phyloP scores from a whole-genome alignment of 2,113 vertebrate genomes.

The Poicephalus meyeri region DNA sequence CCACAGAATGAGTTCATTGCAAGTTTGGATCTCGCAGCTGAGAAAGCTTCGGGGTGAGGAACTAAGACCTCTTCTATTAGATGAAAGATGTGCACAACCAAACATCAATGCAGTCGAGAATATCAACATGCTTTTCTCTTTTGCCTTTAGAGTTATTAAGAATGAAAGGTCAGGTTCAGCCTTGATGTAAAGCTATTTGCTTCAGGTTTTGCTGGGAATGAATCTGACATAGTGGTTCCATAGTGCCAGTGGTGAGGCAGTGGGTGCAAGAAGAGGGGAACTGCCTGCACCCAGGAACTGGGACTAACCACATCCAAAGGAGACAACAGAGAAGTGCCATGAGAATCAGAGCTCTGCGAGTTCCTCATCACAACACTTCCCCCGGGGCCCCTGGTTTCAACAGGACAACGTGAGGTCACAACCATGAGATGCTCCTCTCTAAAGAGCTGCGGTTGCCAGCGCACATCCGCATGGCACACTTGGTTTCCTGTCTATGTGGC shows the following conservation, averaged over 20 bases:
- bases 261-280: neutral
- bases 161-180: neutral
- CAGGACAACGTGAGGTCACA: neutral
- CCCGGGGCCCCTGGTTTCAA: neutral
- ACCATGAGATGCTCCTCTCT: neutral
- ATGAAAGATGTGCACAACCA: neutral
- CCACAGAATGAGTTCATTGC: neutral
- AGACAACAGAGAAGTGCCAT: neutral
- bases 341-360: neutral
- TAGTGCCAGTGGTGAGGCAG: neutral
- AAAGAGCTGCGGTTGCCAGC: neutral
- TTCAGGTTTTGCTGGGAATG: neutral
- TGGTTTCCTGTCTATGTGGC: neutral
- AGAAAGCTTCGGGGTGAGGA: neutral
- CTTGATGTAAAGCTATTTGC: neutral
- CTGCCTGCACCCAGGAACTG: neutral
- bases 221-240: neutral
- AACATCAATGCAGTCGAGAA: neutral
- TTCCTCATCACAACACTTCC: neutral
- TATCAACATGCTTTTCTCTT: neutral
- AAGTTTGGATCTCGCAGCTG: neutral
- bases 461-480: neutral
- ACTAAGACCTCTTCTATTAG: neutral
- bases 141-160: neutral
- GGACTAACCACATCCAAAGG: neutral